phyloP scores from a whole-genome alignment of 2,888 invertebrate genomes.

The Gnatocerus cornutus region DNA sequence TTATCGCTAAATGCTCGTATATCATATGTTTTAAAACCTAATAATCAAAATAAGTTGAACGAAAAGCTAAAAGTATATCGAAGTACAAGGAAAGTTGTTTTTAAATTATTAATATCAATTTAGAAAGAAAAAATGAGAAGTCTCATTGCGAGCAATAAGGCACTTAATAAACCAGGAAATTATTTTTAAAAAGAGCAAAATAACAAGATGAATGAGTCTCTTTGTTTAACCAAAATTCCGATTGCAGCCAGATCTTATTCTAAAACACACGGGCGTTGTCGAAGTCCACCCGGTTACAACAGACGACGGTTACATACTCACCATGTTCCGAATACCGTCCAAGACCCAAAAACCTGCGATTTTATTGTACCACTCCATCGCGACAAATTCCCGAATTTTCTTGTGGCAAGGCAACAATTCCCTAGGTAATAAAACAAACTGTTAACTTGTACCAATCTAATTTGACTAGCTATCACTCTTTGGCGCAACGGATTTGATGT shows the following conservation, averaged over 20 bases:
- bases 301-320: conserved; percentile 14
- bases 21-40: too few relatives aligned
- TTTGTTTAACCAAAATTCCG: too few relatives aligned
- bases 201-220: too few relatives aligned
- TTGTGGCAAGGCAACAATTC: conserved; percentile 45
- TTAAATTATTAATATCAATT: too few relatives aligned
- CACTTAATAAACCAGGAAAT: too few relatives aligned
- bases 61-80: too few relatives aligned
- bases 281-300: conserved; percentile 15
- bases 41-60: too few relatives aligned
- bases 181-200: too few relatives aligned
- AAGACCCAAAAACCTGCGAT: conserved; percentile 2
- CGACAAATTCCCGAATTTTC: conserved; percentile 26
- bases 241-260: conserved; percentile 11
- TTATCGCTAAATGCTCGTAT: too few relatives aligned
- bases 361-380: conserved; percentile 23
- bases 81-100: too few relatives aligned
- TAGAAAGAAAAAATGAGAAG: too few relatives aligned
- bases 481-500: conserved; percentile 50
- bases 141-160: too few relatives aligned
- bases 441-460: background rate
- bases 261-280: background rate
- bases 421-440: conserved; percentile 29
- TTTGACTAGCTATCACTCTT: conserved; percentile 42
- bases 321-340: conserved; percentile 19